Evolutionary conservation across 2,113 vertebrate species (phyloP), one percentile per base, ranked within the genome.

Genomic region (Macheiramphus alcinus): DNA sequence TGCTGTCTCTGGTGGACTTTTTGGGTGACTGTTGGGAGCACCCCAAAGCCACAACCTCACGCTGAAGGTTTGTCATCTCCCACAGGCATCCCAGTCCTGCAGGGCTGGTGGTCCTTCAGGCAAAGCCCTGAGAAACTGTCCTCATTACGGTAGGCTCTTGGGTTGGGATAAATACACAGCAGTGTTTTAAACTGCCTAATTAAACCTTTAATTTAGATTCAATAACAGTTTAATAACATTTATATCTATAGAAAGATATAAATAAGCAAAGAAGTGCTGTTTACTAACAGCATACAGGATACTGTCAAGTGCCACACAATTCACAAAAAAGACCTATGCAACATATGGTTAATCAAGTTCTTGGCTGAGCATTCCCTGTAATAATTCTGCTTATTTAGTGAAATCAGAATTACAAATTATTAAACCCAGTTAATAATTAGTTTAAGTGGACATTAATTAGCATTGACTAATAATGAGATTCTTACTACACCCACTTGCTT

Each of bases 391-490:
- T 83, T 87, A 59, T 86, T 92, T 83, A 59, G 88, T 7, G 21
- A 94, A 52, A 91, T 62, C 95, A 80, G 67, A 88, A 86, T 61
- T 67, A 36, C 83, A 93, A 95, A 93, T 96, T 91, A 81, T 92
- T 83, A 94, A 96, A 88, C 43, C 71, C 55, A 31, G 76, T 45
- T 96, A 96, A 96, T 70, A 98, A 91, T 96, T 94, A 85, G 52
- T 96, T 92, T 52, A 92, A 98, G 80, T 80, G 94, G 90, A 95
- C 71, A 76, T 87, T 95, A 95, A 96, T 94, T 87, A 96, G 92
- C 87, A 71, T 59, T 97, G 95, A 92, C 63, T 96, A 96, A 95
- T 70, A 96, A 87, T 12, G 43, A 86, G 72, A 67, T 91, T 88
- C 91, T 95, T 92, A 80, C 96, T 94, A 93, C 74, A 74, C 72